These are phyloP conservation scores for Crypturellus tataupa DNA, from an alignment of 2,797 vertebrate genomes.

Conservation along the genomic window DNA sequence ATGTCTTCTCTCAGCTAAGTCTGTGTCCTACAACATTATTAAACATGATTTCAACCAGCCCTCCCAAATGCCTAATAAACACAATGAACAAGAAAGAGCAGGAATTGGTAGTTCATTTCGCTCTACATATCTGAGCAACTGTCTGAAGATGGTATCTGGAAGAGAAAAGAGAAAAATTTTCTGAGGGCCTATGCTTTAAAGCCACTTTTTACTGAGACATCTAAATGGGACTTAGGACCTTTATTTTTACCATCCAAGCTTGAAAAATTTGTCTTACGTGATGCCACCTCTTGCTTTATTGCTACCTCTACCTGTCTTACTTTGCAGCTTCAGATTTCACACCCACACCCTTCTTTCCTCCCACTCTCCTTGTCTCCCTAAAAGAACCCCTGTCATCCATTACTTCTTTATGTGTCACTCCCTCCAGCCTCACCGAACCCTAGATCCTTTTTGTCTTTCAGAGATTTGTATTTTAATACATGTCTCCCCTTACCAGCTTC, in stretches of 20 bases:
- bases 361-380: conserved; percentile 53
- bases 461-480: neutral
- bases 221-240: neutral
- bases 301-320: conserved; percentile 36
- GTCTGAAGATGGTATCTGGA: conserved; percentile 11
- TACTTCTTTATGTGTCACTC: neutral
- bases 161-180: conserved; percentile 28
- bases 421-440: neutral
- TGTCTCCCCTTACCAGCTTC: neutral
- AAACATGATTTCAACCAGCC: neutral
- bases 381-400: conserved; percentile 3
- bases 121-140: conserved; percentile 8
- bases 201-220: neutral
- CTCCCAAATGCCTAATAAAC: neutral
- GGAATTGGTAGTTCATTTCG: conserved; percentile 16
- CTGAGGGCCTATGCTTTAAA: neutral
- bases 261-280: conserved; percentile 20
- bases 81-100: neutral
- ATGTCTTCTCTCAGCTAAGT: conserved; percentile 12
- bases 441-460: neutral
- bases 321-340: conserved; percentile 39
- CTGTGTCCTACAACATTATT: neutral
- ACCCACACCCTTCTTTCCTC: conserved; percentile 57
- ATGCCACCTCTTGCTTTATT: neutral
- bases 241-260: conserved; percentile 3